Percentiles rank a stretch among this genome's conserved stretches.
Evolutionary conservation across 2,113 vertebrate genomes (phyloP).

Genomic region (Gavia stellata): DNA sequence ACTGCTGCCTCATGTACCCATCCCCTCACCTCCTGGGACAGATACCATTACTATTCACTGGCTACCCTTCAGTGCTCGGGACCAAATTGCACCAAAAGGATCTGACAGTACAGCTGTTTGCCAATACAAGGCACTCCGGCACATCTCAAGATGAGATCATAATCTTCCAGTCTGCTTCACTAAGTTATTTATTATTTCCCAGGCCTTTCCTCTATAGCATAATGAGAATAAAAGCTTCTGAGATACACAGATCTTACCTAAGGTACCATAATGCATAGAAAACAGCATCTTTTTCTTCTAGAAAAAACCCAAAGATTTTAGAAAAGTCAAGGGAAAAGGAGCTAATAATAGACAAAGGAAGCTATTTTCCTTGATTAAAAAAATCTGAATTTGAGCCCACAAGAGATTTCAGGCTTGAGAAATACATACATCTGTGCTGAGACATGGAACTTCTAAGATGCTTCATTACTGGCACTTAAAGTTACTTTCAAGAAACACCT

Average conservation of each 20-base stretch:
- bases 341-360: slow-evolving; percentile 35
- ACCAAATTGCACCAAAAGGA: slow-evolving; percentile 54
- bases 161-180: slow-evolving; percentile 47
- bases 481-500: slow-evolving; percentile 42
- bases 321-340: neutral
- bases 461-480: slow-evolving; percentile 52
- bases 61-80: slow-evolving; percentile 33
- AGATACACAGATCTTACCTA: slow-evolving; percentile 46
- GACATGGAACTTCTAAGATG: neutral
- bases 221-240: slow-evolving; percentile 70
- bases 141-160: slow-evolving; percentile 62
- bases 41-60: slow-evolving; percentile 1
- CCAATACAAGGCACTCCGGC: slow-evolving; percentile 50
- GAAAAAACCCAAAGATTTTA: slow-evolving; percentile 20
- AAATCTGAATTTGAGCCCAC: neutral
- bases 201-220: slow-evolving; percentile 41
- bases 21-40: neutral
- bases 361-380: slow-evolving; percentile 28
- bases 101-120: slow-evolving; percentile 53
- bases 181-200: slow-evolving; percentile 59
- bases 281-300: slow-evolving; percentile 43
- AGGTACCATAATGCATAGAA: slow-evolving; percentile 51
- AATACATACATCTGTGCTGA: slow-evolving; percentile 20
- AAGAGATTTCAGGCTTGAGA: slow-evolving; percentile 49
- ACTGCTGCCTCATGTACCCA: neutral